Evolutionary conservation across 2,113 vertebrate species (phyloP), one percentile per base, ranked within the genome.

Genomic region (Rynchops niger): DNA sequence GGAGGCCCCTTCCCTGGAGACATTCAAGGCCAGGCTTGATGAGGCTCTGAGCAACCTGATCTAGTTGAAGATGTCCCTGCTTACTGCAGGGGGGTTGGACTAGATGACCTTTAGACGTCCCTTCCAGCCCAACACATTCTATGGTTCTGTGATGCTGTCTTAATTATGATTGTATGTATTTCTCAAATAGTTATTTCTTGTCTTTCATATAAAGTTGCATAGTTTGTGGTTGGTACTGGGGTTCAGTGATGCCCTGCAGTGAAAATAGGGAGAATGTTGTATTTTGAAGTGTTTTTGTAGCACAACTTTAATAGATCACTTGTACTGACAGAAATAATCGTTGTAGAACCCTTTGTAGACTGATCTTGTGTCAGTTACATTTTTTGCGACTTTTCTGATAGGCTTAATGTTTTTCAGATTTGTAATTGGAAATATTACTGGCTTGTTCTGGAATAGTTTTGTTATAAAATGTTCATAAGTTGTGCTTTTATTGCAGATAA

Each of bases 401-500:
- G 3, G 13, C 17, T 63, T 69, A 20, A 47, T 7, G 1, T 21
- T 88, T 83, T 83, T 86, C 21, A 56, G 10, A 19, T 87, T 87
- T 65, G 8, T 58, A 32, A 42, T 49, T 79, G 15, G 52, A 69
- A 65, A 15, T 50, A 53, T 5, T 56, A 4, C 9, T 70, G 36
- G 2, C 15, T 77, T 91, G n/a, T 89, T 95, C 49, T 88, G 56
- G 23, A 63, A 30, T 74, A 52, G 7, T 58, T 69, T 20, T 78
- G 14, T 45, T 82, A 34, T 17, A 52, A 61, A 66, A 76, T 72
- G 29, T 69, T 96, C 53, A 93, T 8, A 73, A 56, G 12, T 85
- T 96, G 22, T 94, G 12, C 78, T 98, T 96, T 96, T 95, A 88
- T 97, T 97, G 67, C 97, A 99, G 99, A 99, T 98, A 99, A 99